phyloP scores from a whole-genome alignment of 2,797 vertebrate genomes.

The Ctenopoma kingsleyae region DNA sequence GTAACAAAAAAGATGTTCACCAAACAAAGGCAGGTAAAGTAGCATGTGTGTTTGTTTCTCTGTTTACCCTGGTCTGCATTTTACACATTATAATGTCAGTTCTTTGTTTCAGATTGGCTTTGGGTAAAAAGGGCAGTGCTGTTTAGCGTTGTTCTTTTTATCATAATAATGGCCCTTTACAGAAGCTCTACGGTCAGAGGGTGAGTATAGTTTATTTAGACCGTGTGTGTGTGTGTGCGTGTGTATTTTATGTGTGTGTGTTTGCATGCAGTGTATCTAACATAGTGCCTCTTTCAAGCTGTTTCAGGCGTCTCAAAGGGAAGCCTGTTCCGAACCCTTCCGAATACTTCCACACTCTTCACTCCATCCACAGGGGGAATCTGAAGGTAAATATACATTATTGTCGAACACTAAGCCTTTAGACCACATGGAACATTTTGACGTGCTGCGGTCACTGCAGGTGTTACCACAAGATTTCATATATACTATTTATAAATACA shows the following conservation, averaged over 20 bases:
- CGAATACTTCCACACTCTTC: conserved; percentile 75
- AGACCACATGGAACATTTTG: not conserved
- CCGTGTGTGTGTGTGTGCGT: not conserved
- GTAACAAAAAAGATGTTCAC: conserved; percentile 19
- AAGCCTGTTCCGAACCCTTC: conserved; percentile 79
- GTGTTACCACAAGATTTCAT: not conserved
- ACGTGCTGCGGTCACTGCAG: not conserved
- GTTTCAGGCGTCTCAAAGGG: conserved; percentile 54
- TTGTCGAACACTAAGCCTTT: not conserved
- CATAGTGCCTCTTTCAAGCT: not conserved
- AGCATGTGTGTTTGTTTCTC: too few relatives aligned
- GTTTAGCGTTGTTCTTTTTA: not conserved
- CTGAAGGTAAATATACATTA: conserved; percentile 70
- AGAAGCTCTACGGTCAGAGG: conserved; percentile 9
- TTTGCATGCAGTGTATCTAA: not conserved
- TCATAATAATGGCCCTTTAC: conserved; percentile 24
- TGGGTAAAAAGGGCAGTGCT: not conserved
- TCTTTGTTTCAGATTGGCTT: conserved; percentile 28
- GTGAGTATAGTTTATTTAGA: conserved; percentile 42
- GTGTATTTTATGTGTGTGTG: conserved; percentile 8
- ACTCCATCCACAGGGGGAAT: conserved; percentile 71
- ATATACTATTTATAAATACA: not conserved
- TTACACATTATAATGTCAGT: not conserved
- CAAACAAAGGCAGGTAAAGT: not conserved
- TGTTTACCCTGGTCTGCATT: not conserved